A percentile compares a stretch with the other conserved stretches of the same genome.
phyloP scores from a whole-genome alignment of 2,888 invertebrate species.

The Lepidonotus clava region DNA sequence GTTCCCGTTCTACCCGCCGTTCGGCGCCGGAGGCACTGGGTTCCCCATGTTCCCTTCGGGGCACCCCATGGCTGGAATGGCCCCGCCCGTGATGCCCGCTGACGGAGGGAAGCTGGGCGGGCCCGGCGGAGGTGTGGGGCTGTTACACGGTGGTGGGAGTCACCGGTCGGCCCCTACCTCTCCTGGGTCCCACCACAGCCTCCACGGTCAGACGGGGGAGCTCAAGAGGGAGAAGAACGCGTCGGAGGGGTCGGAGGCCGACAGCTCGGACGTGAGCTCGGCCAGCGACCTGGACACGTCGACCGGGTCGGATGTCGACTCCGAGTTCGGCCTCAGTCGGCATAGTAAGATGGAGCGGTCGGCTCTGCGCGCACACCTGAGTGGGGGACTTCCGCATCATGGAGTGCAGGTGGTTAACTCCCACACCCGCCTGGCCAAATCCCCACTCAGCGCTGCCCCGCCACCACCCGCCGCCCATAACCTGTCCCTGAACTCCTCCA shows the following conservation, averaged over 20 bases:
- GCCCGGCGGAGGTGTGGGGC: neutral
- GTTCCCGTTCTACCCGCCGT: conserved; percentile 73
- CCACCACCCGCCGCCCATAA: neutral
- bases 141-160: neutral
- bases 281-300: conserved; percentile 69
- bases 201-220: conserved; percentile 29
- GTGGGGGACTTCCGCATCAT: neutral
- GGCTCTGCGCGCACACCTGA: conserved; percentile 10
- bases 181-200: conserved; percentile 9
- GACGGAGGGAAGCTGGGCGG: neutral
- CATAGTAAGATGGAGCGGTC: neutral
- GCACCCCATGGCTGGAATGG: conserved; percentile 59
- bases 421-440: neutral
- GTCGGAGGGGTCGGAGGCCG: conserved; percentile 60
- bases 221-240: conserved; percentile 31
- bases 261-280: conserved; percentile 57
- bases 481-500: neutral
- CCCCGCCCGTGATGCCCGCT: neutral
- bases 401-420: neutral
- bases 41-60: conserved; percentile 60
- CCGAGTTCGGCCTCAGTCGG: neutral
- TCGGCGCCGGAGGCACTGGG: conserved; percentile 64
- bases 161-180: neutral
- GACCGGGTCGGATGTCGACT: conserved; percentile 71
- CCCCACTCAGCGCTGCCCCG: neutral